Base-by-base conservation (phyloP, 1,140 invertebrate genomes). In the Diachasma alloeum region DNA sequence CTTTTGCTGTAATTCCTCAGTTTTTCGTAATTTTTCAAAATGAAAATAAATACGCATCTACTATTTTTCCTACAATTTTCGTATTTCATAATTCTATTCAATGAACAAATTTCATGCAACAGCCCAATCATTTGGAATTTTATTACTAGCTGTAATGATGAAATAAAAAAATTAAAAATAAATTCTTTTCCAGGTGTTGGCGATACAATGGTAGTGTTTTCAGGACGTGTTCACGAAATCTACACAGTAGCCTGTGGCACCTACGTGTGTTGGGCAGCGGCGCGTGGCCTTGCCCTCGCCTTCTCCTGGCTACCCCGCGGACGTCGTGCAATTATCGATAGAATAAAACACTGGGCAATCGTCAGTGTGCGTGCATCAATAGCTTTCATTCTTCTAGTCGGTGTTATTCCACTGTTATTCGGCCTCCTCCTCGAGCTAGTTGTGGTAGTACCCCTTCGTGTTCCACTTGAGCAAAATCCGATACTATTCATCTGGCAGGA, bases 401-500 rank as follows among this genome's bases (percentile, higher is more conserved):
- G 97, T 11, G 91, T 99, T 0, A 95, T 99, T 77, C 98, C 98
- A 0, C 89, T 99, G 1, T 90, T 99, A 31, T 96, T 99, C 85
- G 98, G 98, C 0, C 86, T 99, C 67, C 90, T 99, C 17, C 91
- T 99, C 63, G 97, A 99, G 83, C 89, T 98, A 77, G 96, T 98
- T 0, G 91, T 99, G 17, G 95, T 99, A 13, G 95, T 98, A 5
- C 98, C 98, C 0, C 90, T 99, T 5, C 90, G 97, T n/a, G 97
- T 99, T 10, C 96, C 97, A 0, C 87, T 99, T 3, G 94, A 97
- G 82, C 97, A 99, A 88, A 97, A 97, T 17, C 98, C 98, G 0
- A 94, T 99, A 6, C 92, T 98, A 68, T 99, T 98, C 86, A 93
- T 98, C n/a, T 96, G 95, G 94, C 94, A 98, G 91, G 97, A 99